Conservation (phyloP, 1,140 invertebrate species). For the Thaumatotibia leucotreta region DNA sequence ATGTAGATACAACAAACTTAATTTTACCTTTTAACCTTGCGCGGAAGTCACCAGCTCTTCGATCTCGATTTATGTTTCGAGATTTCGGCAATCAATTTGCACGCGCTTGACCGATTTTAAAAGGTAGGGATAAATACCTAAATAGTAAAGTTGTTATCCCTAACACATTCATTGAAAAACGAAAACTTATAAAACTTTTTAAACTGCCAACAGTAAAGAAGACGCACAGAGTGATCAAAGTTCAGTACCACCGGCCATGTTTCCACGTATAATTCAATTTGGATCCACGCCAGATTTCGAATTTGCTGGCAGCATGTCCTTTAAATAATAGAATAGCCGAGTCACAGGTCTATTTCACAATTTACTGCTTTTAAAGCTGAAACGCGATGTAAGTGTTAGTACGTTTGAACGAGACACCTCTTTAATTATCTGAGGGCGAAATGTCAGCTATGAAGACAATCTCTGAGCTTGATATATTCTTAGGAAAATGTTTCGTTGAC, state of each 20-base stretch:
- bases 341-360: slow-evolving; percentile 40
- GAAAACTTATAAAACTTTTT: too few relatives aligned
- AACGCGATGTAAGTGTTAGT: slow-evolving; percentile 19
- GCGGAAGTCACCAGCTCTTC: too few relatives aligned
- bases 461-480: background rate
- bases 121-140: too few relatives aligned
- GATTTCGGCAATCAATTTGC: too few relatives aligned
- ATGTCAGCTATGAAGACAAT: background rate
- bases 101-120: too few relatives aligned
- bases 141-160: too few relatives aligned
- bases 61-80: too few relatives aligned
- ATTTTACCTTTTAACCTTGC: too few relatives aligned
- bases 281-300: slow-evolving; percentile 55
- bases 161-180: too few relatives aligned
- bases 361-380: slow-evolving; percentile 32
- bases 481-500: too few relatives aligned
- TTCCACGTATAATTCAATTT: slow-evolving; percentile 65
- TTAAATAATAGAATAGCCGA: slow-evolving; percentile 61
- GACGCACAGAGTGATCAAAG: slow-evolving; percentile 35
- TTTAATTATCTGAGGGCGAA: background rate
- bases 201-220: background rate
- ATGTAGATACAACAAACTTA: too few relatives aligned
- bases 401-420: background rate
- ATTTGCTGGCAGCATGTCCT: slow-evolving; percentile 54
- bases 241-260: slow-evolving; percentile 33